phyloP scores from a whole-genome alignment of 2,888 invertebrate species.

The Erannis defoliaria region DNA sequence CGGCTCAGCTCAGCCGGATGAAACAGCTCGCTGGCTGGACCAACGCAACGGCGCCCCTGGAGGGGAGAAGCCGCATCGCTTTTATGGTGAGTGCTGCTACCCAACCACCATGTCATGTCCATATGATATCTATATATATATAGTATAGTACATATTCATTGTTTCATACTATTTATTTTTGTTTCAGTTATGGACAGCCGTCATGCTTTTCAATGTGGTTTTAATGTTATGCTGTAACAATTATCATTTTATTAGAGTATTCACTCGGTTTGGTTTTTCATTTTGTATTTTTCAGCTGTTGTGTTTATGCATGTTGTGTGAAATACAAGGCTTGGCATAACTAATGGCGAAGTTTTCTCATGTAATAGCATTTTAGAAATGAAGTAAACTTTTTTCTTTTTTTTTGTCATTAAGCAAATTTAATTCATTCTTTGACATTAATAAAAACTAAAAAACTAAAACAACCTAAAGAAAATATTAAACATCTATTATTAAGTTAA shows the following conservation, averaged over 20 bases:
- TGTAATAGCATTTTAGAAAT: neutral
- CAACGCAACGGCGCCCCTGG: slow-evolving; percentile 70
- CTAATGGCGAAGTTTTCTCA: neutral
- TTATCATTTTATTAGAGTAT: slow-evolving; percentile 46
- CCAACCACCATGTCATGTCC: slow-evolving; percentile 36
- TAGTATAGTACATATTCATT: slow-evolving; percentile 48
- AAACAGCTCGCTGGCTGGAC: slow-evolving; percentile 82
- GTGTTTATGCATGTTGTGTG: slow-evolving; percentile 37
- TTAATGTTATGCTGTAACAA: slow-evolving; percentile 51
- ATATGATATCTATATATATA: slow-evolving; percentile 46
- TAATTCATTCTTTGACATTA: too few species aligned
- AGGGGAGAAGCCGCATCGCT: slow-evolving; percentile 79
- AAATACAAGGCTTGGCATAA: slow-evolving; percentile 2
- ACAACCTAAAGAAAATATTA: too few species aligned
- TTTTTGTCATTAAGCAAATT: too few species aligned
- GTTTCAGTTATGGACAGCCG: slow-evolving; percentile 69
- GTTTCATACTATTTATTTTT: slow-evolving; percentile 61
- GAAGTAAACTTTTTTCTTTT: too few species aligned
- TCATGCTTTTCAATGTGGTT: slow-evolving; percentile 65
- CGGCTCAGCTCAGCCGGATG: slow-evolving; percentile 84
- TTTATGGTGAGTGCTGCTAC: slow-evolving; percentile 79
- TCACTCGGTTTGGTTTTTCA: slow-evolving; percentile 48
- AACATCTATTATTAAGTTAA: neutral
- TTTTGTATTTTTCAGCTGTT: slow-evolving; percentile 45
- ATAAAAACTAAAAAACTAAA: too few species aligned